Base-by-base conservation (phyloP, 2,113 vertebrate species). In the Grammomys dolichurus region DNA sequence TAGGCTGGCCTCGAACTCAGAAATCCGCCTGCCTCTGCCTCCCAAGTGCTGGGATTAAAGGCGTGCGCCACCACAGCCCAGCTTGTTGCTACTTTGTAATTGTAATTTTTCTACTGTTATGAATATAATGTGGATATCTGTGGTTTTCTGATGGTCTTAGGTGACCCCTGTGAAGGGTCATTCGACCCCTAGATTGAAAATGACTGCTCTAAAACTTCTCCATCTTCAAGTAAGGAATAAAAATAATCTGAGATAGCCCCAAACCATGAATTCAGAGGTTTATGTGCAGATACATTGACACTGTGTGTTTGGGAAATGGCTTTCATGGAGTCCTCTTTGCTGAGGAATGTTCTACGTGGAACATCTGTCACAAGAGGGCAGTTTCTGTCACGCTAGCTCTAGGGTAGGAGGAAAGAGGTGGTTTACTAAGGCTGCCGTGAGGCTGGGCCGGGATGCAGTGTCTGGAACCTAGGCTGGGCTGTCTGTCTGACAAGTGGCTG, bases 341-440 rank as follows among this genome's bases (percentile, higher is more conserved):
- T 20, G 6, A 73, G 1, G 67, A 36, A 5, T 26, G 40, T 13
- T 78, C 24, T 80, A 17, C 67, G 20, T 67, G n/a, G 48, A 28
- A 17, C 40, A 33, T 54, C n/a, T 70, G 76, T 75, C 87, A 75
- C 51, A 40, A 87, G 67, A 54, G 16, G 28, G 76, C 63, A 56
- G 33, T 40, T 31, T 73, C n/a, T 80, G 26, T 26, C 19, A 43
- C 24, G 31, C 16, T 0, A 40, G 10, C 40, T 31, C 0, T 58
- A 7, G 48, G 22, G 12, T 24, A 1, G 80, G 75, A n/a, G 46
- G 12, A 81, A 58, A 14, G 5, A 40, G 14, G 20, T n/a, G 80
- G 31, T 72, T 36, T 17, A 0, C 8, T 0, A 13, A 26, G 56
- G 51, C 5, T 13, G 12, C 72, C 12, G 1, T 26, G 4, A 0